Conservation (phyloP, 2,113 vertebrate species). For the Myiopsitta monachus region DNA sequence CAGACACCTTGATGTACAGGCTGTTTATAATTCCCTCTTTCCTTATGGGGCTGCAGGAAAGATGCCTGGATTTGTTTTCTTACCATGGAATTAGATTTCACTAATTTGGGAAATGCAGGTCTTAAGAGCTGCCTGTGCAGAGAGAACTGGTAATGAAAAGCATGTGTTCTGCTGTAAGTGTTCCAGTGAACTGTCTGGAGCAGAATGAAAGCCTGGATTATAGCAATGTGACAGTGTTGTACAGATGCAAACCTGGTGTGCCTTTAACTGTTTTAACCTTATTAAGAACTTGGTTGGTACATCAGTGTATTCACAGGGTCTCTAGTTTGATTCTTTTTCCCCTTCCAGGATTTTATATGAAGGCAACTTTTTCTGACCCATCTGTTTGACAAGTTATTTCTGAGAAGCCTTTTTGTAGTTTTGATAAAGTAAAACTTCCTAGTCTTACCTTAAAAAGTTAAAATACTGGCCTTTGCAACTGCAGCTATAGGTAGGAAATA, state of each 20-base stretch:
- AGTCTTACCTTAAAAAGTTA: background rate
- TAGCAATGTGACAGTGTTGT: background rate
- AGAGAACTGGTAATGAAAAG: slow-evolving; percentile 8
- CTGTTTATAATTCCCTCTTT: background rate
- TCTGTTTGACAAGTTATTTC: background rate
- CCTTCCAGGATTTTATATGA: background rate
- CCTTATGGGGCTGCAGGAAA: background rate
- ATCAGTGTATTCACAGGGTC: background rate
- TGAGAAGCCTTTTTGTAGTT: background rate
- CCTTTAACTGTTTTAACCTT: background rate
- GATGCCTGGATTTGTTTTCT: background rate
- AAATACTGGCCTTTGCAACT: background rate
- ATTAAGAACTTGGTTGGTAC: background rate
- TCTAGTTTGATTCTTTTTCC: background rate
- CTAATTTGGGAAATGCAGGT: background rate
- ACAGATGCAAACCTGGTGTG: background rate
- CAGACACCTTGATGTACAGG: background rate
- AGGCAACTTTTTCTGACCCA: background rate
- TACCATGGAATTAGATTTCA: background rate
- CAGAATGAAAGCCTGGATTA: background rate
- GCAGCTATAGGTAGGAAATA: background rate
- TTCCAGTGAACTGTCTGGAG: slow-evolving; percentile 23
- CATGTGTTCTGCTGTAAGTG: slow-evolving; percentile 13
- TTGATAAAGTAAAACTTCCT: background rate
- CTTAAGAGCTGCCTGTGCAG: background rate